Conservation (phyloP, 2,797 vertebrate genomes). For the Ambastaia sidthimunki region DNA sequence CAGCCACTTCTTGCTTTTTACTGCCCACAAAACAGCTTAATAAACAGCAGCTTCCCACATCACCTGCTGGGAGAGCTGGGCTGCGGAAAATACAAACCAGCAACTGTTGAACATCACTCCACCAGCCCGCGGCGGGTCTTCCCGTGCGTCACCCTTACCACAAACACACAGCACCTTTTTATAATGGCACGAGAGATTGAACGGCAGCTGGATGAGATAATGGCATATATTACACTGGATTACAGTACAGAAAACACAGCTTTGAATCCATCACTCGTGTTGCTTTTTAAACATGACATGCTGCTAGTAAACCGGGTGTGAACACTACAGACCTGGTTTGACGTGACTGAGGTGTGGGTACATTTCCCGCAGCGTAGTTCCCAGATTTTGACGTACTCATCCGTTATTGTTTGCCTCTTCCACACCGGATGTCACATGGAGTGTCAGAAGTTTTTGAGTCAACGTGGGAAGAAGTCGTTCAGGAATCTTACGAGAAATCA, state of each 20-base stretch:
- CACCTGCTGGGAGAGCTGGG: constrained; percentile 67
- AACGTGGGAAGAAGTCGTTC: constrained; percentile 72
- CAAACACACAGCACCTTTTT: constrained; percentile 31
- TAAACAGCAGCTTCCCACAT: constrained; percentile 65
- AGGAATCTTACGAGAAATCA: constrained; percentile 67
- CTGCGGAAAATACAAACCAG: constrained; percentile 51
- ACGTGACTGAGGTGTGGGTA: constrained; percentile 54
- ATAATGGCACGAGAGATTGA: constrained; percentile 27
- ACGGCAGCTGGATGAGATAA: constrained; percentile 42
- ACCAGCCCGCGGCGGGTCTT: constrained; percentile 35
- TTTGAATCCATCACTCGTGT: too few species aligned
- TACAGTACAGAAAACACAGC: too few species aligned
- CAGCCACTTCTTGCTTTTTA: constrained; percentile 63
- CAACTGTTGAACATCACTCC: constrained; percentile 38
- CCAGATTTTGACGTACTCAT: constrained; percentile 55
- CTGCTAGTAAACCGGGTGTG: not conserved
- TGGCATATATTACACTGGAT: too few species aligned
- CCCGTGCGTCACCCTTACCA: constrained; percentile 37
- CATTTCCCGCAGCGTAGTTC: constrained; percentile 65
- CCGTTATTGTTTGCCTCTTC: constrained; percentile 61
- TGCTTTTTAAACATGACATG: too few species aligned
- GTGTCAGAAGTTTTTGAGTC: constrained; percentile 64
- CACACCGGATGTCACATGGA: constrained; percentile 75
- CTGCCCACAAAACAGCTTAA: constrained; percentile 66
- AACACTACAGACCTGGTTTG: constrained; percentile 1